Evolutionary conservation across 1,140 invertebrate species (phyloP).

Genomic region (Eueides isabella): DNA sequence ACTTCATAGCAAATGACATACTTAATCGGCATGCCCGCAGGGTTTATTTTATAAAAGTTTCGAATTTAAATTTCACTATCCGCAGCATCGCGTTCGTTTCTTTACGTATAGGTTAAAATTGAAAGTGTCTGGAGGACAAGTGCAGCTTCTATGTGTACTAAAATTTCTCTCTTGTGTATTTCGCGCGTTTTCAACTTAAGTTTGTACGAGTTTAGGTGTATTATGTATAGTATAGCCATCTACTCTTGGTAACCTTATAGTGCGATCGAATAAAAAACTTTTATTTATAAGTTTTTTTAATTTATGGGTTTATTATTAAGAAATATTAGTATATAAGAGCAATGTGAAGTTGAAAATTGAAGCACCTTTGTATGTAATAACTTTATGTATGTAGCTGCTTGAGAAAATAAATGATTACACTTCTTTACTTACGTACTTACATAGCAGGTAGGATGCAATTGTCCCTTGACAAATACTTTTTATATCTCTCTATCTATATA

Average conservation of each 20-base stretch:
- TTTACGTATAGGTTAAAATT: slow-evolving; percentile 33
- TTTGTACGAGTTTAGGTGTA: slow-evolving; percentile 33
- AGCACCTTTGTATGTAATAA: too few species aligned
- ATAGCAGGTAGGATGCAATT: too few species aligned
- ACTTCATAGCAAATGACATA: slow-evolving; percentile 11
- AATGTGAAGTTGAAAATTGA: too few species aligned
- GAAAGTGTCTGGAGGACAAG: slow-evolving; percentile 32
- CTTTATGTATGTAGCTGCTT: too few species aligned
- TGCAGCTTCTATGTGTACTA: slow-evolving; percentile 14
- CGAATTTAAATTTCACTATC: neutral
- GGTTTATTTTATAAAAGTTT: neutral
- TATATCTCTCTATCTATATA: too few species aligned
- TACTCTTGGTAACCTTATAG: slow-evolving; percentile 25
- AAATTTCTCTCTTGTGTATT: slow-evolving; percentile 58
- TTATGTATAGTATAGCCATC: slow-evolving; percentile 28
- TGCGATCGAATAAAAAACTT: neutral
- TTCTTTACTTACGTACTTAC: too few species aligned
- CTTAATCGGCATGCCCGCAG: neutral
- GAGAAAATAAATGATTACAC: too few species aligned
- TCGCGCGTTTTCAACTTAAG: slow-evolving; percentile 58
- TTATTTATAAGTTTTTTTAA: too few species aligned
- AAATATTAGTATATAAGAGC: too few species aligned
- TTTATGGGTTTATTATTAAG: neutral
- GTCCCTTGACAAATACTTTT: too few species aligned
- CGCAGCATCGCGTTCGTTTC: neutral